phyloP scores from a whole-genome alignment of 2,113 vertebrate genomes.

The Menura novaehollandiae region DNA sequence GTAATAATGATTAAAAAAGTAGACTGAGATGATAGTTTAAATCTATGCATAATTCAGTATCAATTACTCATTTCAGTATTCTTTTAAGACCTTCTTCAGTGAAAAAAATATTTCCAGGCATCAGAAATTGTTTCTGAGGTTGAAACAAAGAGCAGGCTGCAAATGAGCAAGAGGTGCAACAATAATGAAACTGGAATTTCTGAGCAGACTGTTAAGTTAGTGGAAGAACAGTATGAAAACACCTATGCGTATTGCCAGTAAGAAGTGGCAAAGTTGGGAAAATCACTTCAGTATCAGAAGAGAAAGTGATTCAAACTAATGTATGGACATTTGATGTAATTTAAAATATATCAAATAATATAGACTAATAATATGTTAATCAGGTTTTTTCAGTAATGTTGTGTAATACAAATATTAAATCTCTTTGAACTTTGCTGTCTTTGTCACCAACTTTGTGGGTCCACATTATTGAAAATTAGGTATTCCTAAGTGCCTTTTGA shows the following conservation, averaged over 20 bases:
- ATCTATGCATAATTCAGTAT: neutral
- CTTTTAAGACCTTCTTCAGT: neutral
- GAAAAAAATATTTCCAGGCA: neutral
- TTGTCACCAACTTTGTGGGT: neutral
- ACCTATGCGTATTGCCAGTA: rapidly evolving
- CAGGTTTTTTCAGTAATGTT: neutral
- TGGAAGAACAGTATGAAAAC: neutral
- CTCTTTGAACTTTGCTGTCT: neutral
- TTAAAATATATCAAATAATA: neutral
- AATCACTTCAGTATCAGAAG: neutral
- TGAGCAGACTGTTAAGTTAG: neutral
- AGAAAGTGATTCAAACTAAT: neutral
- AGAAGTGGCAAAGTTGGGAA: neutral
- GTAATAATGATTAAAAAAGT: neutral
- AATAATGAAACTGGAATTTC: neutral
- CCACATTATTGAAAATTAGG: neutral
- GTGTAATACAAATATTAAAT: neutral
- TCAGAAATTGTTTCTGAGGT: neutral
- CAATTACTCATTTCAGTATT: neutral
- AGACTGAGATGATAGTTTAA: neutral
- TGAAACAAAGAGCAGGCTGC: neutral
- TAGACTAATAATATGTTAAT: neutral
- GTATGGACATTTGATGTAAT: neutral
- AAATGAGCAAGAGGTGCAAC: neutral
- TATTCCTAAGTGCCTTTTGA: neutral